A percentile compares a stretch with the other conserved stretches of the same genome.
These are phyloP conservation scores for Lagopus muta DNA, from an alignment of 2,113 vertebrate species.

Conservation along the genomic window DNA sequence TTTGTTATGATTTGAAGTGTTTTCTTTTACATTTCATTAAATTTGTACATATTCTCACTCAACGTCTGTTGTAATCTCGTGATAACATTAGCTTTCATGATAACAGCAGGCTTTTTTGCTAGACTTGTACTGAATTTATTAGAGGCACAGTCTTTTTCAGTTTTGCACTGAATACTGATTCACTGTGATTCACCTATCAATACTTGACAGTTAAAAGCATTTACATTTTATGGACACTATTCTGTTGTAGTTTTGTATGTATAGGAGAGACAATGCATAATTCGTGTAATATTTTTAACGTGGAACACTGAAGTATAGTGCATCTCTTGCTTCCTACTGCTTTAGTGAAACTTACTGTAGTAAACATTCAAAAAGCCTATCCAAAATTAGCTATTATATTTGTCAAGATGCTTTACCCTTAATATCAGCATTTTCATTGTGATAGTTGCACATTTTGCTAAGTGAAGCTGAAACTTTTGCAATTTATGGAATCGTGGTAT, in stretches of 20 bases:
- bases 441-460: background rate
- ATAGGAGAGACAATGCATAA: background rate
- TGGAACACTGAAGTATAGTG: background rate
- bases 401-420: background rate
- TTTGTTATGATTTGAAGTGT: constrained; percentile 23
- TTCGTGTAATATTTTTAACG: background rate
- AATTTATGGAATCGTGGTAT: background rate
- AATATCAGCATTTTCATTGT: background rate
- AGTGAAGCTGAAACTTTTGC: background rate
- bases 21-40: constrained; percentile 44
- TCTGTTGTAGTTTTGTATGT: background rate
- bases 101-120: constrained; percentile 22
- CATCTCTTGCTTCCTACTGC: background rate
- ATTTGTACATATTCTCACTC: constrained; percentile 30
- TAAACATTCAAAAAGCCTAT: background rate
- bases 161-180: constrained; percentile 14
- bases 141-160: background rate
- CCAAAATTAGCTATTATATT: background rate
- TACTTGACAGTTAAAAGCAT: constrained; percentile 20
- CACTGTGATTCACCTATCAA: constrained; percentile 17
- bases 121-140: constrained; percentile 37
- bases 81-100: constrained; percentile 29
- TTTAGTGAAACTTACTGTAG: background rate
- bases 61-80: constrained; percentile 14
- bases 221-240: background rate